phyloP scores from a whole-genome alignment of 2,113 vertebrate species.

The Himantopus leucocephalus region DNA sequence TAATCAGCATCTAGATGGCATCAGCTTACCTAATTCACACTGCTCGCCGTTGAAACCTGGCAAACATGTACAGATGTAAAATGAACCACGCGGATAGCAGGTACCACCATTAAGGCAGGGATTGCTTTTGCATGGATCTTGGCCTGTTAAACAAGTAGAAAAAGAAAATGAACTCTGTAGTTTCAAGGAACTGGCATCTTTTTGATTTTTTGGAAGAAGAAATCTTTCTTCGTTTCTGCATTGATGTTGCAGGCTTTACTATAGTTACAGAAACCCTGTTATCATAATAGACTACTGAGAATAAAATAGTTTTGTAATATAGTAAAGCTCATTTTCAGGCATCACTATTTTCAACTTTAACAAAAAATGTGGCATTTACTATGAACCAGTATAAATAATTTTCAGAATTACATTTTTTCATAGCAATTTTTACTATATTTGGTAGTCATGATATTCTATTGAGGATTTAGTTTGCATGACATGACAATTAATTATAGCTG shows the following conservation, averaged over 20 bases:
- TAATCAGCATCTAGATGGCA: neutral
- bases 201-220: neutral
- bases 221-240: slow-evolving; percentile 1
- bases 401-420: slow-evolving; percentile 19
- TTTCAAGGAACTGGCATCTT: neutral
- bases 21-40: slow-evolving; percentile 89
- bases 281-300: neutral
- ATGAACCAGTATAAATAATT: slow-evolving; percentile 26
- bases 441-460: slow-evolving; percentile 55
- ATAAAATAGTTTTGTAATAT: neutral
- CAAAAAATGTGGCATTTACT: slow-evolving; percentile 1
- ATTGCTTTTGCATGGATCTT: slow-evolving; percentile 82
- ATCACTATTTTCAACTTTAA: neutral
- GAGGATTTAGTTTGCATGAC: slow-evolving; percentile 79
- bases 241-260: neutral
- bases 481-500: slow-evolving; percentile 79
- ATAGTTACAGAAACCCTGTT: neutral
- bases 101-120: slow-evolving; percentile 89
- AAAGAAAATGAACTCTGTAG: neutral
- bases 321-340: slow-evolving; percentile 25
- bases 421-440: slow-evolving; percentile 37
- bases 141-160: slow-evolving; percentile 71
- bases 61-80: slow-evolving; percentile 85
- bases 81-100: slow-evolving; percentile 81
- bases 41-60: slow-evolving; percentile 88